phyloP scores from a whole-genome alignment of 2,797 vertebrate genomes.

The Rhynchonycteris naso region DNA sequence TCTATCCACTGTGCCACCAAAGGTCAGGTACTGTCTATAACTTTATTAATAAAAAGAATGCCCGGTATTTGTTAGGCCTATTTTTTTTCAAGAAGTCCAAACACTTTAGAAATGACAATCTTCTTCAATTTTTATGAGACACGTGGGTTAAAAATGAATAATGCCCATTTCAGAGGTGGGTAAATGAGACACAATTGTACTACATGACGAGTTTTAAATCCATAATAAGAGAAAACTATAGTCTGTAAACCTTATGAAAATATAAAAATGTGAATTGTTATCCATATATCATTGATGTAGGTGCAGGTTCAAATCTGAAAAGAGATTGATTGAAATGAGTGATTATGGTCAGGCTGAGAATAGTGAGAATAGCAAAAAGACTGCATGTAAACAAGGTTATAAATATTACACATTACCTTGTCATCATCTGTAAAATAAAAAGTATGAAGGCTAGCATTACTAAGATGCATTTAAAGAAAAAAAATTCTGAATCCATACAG shows the following conservation, averaged over 20 bases:
- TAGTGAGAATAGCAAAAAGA: not conserved
- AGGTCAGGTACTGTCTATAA: not conserved
- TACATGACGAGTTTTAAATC: not conserved
- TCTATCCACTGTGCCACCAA: too few species aligned
- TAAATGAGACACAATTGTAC: not conserved
- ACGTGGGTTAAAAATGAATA: not conserved
- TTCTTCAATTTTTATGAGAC: not conserved
- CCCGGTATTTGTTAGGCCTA: not conserved
- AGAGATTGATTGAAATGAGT: not conserved
- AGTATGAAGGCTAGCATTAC: not conserved
- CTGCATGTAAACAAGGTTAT: not conserved
- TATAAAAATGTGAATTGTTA: not conserved
- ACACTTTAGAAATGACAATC: not conserved
- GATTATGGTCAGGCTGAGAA: not conserved
- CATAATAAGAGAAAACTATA: not conserved
- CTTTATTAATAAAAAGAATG: conserved; percentile 26
- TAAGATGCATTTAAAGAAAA: not conserved
- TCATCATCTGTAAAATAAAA: conserved; percentile 33
- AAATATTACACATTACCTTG: not conserved
- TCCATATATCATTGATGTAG: not conserved
- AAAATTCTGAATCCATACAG: not conserved
- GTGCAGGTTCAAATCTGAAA: not conserved
- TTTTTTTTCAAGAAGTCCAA: not conserved
- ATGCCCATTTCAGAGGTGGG: not conserved
- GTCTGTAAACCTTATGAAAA: not conserved